A percentile compares a stretch with the other conserved stretches of the same genome.
Evolutionary conservation across 1,140 invertebrate species (phyloP).

Genomic region (Pollicipes pollicipes): DNA sequence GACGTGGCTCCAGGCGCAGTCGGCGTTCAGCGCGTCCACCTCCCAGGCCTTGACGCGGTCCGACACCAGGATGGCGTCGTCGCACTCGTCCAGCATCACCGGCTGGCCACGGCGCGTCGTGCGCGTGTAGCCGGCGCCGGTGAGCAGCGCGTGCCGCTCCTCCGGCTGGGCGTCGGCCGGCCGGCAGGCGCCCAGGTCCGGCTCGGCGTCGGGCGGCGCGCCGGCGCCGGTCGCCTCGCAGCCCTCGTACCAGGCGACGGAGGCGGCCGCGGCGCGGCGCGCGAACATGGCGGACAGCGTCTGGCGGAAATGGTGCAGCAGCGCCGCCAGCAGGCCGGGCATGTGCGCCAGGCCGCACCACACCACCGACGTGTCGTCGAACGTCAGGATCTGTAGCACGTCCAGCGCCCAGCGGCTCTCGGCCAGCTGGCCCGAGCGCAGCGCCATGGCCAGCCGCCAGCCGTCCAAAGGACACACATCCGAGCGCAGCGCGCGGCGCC

Average conservation of each 20-base stretch:
- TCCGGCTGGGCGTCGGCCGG: neutral
- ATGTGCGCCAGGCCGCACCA: constrained; percentile 83
- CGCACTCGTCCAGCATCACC: neutral
- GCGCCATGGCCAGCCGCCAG: constrained; percentile 92
- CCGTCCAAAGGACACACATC: constrained; percentile 84
- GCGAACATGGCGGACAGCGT: constrained; percentile 12
- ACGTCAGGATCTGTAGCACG: constrained; percentile 74
- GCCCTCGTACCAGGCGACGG: constrained; percentile 4
- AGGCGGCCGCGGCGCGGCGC: constrained; percentile 13
- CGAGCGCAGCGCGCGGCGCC: constrained; percentile 55
- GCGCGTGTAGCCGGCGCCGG: neutral
- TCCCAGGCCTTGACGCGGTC: neutral
- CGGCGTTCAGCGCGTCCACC: neutral
- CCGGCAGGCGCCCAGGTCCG: neutral
- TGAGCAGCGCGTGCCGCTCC: neutral
- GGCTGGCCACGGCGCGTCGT: neutral
- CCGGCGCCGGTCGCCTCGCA: constrained; percentile 6
- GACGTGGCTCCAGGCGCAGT: neutral
- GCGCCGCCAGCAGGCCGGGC: constrained; percentile 74
- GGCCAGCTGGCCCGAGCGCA: constrained; percentile 82
- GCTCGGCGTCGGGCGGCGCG: constrained; percentile 5
- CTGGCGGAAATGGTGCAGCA: constrained; percentile 80
- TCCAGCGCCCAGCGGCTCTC: constrained; percentile 94
- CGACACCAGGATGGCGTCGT: neutral
- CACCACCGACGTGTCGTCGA: constrained; percentile 72